phyloP scores from a whole-genome alignment of 1,140 invertebrate genomes.

The Papilio helenus region DNA sequence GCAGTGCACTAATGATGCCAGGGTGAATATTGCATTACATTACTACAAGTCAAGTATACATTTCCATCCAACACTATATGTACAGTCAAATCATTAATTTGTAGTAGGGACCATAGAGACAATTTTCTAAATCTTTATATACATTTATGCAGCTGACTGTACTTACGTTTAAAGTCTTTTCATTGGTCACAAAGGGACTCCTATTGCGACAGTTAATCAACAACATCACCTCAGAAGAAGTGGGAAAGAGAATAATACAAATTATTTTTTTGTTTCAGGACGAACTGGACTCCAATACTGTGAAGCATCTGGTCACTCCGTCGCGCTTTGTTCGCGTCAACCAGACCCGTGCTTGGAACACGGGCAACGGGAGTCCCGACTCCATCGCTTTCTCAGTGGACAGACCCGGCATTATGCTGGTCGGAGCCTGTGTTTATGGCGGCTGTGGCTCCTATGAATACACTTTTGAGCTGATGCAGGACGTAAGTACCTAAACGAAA shows the following conservation, averaged over 20 bases:
- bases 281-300: slow-evolving; percentile 81
- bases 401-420: slow-evolving; percentile 92
- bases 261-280: slow-evolving; percentile 76
- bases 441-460: slow-evolving; percentile 94
- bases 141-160: no score
- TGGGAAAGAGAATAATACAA: not conserved
- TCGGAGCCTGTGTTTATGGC: slow-evolving; percentile 94
- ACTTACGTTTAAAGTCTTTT: no score
- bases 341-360: slow-evolving; percentile 96
- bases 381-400: slow-evolving; percentile 98
- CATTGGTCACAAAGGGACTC: no score
- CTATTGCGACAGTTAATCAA: no score
- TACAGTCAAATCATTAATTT: no score
- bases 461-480: slow-evolving; percentile 95
- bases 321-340: slow-evolving; percentile 95
- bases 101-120: no score
- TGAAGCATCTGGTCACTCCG: slow-evolving; percentile 92
- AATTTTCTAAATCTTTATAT: no score
- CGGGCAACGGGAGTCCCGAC: slow-evolving; percentile 97
- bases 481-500: slow-evolving; percentile 76
- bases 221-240: no score
- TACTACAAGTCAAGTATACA: not conserved
- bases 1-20: slow-evolving; percentile 85
- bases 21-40: slow-evolving; percentile 46
- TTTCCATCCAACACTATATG: not conserved